Evolutionary conservation across 35 echinoderm and acorn worm genomes (phyloP), one percentile per base, ranked within the genome.

Genomic region (Lytechinus pictus): DNA sequence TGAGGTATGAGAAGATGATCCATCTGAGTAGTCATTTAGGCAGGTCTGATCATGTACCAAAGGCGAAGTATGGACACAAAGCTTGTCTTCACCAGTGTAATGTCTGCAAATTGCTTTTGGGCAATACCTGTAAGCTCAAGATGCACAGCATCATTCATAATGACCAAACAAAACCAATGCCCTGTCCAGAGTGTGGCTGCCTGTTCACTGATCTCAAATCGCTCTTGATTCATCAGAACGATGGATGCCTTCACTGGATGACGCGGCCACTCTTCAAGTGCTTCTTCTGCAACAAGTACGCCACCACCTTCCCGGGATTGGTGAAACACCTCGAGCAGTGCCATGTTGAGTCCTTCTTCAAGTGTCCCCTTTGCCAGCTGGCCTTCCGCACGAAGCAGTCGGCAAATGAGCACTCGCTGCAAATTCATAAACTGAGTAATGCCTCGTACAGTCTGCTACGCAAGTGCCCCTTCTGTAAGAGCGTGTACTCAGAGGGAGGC

Each of bases 381-480:
- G 92, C 92, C 27, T 93, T 93, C 54, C 92, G 92, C 53, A 93
- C 55, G 11, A 93, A 93, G 9, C 52, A 93, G 55, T 27, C 92
- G 21, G 92, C 92, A 4, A 10, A 24, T 6, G 54, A 54, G 54
- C 92, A 93, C 92, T 93, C 92, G 53, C 21, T 93, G 11, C 92
- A 93, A 93, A 54, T 93, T 27, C 92, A 93, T 54, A 93, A 57
- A 27, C 54, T 57, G 21, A 57, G 10, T 13, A 16, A n/a, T 33
- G 8, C 5, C 13, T 11, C 9, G 11, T 93, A 93, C n/a, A n/a
- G 92, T 55, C n/a, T 93, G 52, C 92, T 93, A 19, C 53, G 53
- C 92, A 93, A 93, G 92, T 93, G 92, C 54, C 92, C 92, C 92
- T 93, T 93, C 13, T 93, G 92, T 54, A 93, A 93, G 92, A 93